A percentile compares a stretch with the other conserved stretches of the same genome.
These are phyloP conservation scores for Cebus imitator DNA, from an alignment of 2,113 vertebrate genomes.

Conservation along the genomic window DNA sequence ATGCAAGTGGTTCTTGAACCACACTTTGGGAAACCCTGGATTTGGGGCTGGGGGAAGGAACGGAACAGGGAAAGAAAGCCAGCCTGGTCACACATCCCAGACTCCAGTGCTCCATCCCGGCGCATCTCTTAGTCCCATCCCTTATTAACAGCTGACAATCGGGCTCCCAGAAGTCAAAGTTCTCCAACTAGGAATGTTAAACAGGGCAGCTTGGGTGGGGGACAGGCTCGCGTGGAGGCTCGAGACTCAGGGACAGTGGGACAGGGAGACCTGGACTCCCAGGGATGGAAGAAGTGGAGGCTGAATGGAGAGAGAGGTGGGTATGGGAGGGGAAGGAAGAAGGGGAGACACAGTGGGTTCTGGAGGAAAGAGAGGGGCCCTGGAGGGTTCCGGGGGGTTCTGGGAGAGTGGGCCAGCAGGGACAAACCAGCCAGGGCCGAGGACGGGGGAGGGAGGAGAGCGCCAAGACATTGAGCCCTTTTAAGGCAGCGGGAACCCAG, in stretches of 20 bases:
- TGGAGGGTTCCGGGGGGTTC: slow-evolving; percentile 18
- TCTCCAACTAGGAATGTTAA: not conserved
- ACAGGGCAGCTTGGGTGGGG: not conserved
- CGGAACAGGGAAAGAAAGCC: not conserved
- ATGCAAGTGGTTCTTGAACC: not conserved
- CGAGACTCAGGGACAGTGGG: no score
- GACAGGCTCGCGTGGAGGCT: not conserved
- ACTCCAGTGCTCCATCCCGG: not conserved
- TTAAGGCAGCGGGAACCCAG: slow-evolving; percentile 79
- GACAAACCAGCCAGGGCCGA: slow-evolving; percentile 8
- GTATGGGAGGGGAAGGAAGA: not conserved
- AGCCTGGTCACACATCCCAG: not conserved
- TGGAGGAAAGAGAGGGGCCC: not conserved
- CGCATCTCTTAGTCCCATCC: not conserved
- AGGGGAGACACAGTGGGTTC: not conserved
- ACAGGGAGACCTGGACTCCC: not conserved
- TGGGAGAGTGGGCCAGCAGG: not conserved
- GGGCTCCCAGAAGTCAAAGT: not conserved
- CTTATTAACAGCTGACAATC: not conserved
- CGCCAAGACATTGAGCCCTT: slow-evolving; percentile 76
- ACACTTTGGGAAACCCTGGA: not conserved
- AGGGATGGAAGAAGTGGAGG: not conserved
- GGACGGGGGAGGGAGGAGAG: slow-evolving; percentile 56
- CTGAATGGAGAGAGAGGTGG: not conserved
- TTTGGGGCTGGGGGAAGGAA: not conserved